A percentile compares a stretch with the other conserved stretches of the same genome.
These are phyloP conservation scores for Penelope pileata DNA, from an alignment of 2,113 vertebrate genomes.

Conservation along the genomic window DNA sequence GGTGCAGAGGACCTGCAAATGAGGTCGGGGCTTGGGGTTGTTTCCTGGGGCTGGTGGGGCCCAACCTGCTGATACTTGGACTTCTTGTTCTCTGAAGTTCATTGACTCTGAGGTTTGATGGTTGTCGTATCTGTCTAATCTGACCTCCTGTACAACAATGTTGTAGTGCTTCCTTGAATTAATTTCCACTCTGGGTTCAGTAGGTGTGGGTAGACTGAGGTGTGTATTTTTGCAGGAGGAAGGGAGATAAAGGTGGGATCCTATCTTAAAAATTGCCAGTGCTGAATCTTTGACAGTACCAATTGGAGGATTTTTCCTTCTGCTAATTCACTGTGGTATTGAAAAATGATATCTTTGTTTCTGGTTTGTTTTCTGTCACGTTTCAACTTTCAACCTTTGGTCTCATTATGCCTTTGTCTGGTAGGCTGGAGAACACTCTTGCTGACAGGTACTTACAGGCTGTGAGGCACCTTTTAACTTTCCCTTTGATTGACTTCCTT, in stretches of 20 bases:
- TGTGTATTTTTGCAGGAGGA: not conserved
- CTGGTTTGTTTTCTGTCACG: not conserved
- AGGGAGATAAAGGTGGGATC: not conserved
- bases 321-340: not conserved
- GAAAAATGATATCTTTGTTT: not conserved
- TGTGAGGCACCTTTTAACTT: conserved; percentile 40
- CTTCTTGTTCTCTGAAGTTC: not conserved
- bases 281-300: not conserved
- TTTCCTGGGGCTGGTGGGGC: not conserved
- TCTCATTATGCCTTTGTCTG: conserved; percentile 44
- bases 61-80: rapidly evolving
- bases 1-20: not conserved
- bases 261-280: not conserved
- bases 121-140: not conserved
- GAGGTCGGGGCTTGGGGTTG: not conserved
- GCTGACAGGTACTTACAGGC: conserved; percentile 60
- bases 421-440: conserved; percentile 23
- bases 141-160: not conserved
- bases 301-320: not conserved
- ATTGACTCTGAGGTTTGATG: not conserved
- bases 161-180: not conserved
- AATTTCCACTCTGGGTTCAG: not conserved
- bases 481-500: conserved; percentile 67
- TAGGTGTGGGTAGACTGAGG: not conserved
- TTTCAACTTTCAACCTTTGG: conserved; percentile 63